Evolutionary conservation across 2,888 invertebrate species (phyloP), one percentile per base, ranked within the genome.

Genomic region (Drosophila mimica): DNA sequence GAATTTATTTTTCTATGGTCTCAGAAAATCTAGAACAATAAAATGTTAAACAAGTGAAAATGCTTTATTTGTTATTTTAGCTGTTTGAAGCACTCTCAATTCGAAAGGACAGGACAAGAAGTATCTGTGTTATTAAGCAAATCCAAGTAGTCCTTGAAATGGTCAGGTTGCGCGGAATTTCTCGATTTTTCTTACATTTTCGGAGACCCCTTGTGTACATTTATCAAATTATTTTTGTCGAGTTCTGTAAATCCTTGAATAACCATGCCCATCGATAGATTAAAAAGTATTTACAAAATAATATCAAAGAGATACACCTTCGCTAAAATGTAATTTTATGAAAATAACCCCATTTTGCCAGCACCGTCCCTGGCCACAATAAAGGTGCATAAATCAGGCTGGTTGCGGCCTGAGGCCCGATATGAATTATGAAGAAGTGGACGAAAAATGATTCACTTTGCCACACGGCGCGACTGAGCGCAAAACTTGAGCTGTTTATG

Each of bases 401-500:
- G 40, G 49, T 17, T 31, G 46, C 38, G 36, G 46, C 51, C 63
- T 59, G 20, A 17, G 61, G 64, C 49, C 33, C 33, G 58, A n/a
- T 5, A 13, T n/a, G 51, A 60, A 56, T 48, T 72, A 46, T 61
- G 49, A 61, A 56, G 38, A 33, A 57, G 36, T 34, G 20, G 46
- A 17, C 43, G 17, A 13, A 38, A 51, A 63, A 68, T 52, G 64
- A 64, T 74, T 61, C 56, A 15, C 46, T 40, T 33, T 70, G 43
- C 36, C 62, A 56, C 25, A 46, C 25, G 25, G 46, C 15, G 40
- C 20, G 49, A 17, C 60, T 59, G 53, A 60, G 20, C 53, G 51
- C 52, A 46, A 64, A 78, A 78, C 71, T 79, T 79, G 79, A 75
- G 75, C 68, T 63, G 67, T 80, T 84, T 76, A 82, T 70, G 59